Conservation (phyloP, 2,113 vertebrate species). For the Trogon melanurus region DNA sequence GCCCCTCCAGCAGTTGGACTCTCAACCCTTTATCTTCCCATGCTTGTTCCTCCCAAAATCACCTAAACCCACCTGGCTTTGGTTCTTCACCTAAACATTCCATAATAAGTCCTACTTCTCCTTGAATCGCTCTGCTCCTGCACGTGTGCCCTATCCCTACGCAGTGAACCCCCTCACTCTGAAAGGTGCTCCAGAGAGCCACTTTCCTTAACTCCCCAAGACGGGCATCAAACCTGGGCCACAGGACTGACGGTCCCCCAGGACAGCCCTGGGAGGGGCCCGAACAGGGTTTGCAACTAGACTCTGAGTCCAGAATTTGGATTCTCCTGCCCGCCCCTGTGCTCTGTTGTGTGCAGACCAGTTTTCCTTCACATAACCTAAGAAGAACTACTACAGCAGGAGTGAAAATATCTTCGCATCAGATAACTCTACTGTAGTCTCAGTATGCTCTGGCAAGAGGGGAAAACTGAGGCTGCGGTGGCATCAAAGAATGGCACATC, state of each 20-base stretch:
- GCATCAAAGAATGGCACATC: background rate
- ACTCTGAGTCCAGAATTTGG: background rate
- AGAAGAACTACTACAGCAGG: background rate
- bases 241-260: background rate
- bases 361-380: background rate
- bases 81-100: background rate
- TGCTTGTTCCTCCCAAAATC: background rate
- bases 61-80: background rate
- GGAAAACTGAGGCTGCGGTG: background rate
- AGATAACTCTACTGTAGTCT: background rate
- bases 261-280: background rate
- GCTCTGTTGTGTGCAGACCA: background rate
- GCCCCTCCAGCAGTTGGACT: background rate
- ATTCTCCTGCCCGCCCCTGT: background rate
- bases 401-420: background rate
- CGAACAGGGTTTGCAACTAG: rapidly evolving
- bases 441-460: background rate
- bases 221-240: background rate
- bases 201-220: background rate
- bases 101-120: background rate
- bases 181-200: background rate
- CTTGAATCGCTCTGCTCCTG: background rate
- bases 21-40: background rate
- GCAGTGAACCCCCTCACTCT: background rate
- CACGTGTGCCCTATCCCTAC: background rate